Evolutionary conservation across 2,113 vertebrate genomes (phyloP).

Genomic region (Lepisosteus oculatus): DNA sequence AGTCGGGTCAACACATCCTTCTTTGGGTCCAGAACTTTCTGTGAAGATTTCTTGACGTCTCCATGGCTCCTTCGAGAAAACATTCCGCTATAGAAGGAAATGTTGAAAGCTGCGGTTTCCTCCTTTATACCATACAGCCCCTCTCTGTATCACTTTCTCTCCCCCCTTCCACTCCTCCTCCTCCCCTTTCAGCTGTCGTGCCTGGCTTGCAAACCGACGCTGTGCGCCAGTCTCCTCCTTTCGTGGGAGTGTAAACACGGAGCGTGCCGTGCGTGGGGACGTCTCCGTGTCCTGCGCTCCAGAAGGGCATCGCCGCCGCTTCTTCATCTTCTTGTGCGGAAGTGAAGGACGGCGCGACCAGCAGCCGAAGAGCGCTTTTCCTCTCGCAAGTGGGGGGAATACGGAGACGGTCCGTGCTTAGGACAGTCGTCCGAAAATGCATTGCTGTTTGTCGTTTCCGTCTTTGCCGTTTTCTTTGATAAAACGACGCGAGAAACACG

Average conservation of each 20-base stretch:
- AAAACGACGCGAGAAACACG: no score
- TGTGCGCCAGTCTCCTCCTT: conserved; percentile 42
- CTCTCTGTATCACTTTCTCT: conserved; percentile 54
- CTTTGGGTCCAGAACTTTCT: conserved; percentile 98
- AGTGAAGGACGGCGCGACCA: no score
- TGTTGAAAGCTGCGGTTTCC: conserved; percentile 54
- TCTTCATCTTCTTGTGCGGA: no score
- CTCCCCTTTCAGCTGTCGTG: conserved; percentile 29
- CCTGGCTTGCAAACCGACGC: conserved; percentile 53
- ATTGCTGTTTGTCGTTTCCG: no score
- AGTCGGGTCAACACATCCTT: conserved; percentile 91
- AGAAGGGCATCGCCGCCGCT: background rate
- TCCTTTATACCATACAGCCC: conserved; percentile 55
- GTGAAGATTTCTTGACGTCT: conserved; percentile 96
- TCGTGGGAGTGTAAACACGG: conserved; percentile 73
- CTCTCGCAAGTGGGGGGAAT: no score
- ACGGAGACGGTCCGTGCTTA: no score
- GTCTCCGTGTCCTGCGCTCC: conserved; percentile 23
- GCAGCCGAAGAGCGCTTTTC: no score
- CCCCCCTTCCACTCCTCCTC: conserved; percentile 18
- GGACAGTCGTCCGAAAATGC: no score
- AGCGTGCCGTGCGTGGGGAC: conserved; percentile 41
- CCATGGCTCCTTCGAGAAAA: conserved; percentile 92
- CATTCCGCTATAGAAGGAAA: conserved; percentile 73
- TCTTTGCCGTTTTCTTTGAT: no score